Conservation (phyloP, 1,140 invertebrate species). For the Cryptotermes secundus region DNA sequence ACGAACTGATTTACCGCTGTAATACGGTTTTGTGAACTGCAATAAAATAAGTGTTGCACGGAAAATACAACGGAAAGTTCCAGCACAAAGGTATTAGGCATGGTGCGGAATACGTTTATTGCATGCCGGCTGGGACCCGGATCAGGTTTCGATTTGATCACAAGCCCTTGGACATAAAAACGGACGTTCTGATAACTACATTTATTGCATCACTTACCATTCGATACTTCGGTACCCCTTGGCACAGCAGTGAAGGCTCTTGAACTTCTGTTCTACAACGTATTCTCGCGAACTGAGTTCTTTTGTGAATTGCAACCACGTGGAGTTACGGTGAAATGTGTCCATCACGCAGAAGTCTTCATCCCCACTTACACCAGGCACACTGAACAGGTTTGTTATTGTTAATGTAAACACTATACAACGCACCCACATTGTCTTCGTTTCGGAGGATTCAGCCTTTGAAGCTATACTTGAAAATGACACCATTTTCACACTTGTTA, state of each 20-base stretch:
- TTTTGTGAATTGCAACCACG: slow-evolving; percentile 66
- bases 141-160: no score
- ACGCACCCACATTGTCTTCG: neutral
- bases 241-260: slow-evolving; percentile 72
- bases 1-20: no score
- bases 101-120: no score
- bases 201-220: slow-evolving; percentile 60
- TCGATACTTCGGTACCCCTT: slow-evolving; percentile 72
- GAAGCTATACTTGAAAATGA: neutral
- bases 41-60: no score
- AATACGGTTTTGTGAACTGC: no score
- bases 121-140: no score
- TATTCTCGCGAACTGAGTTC: slow-evolving; percentile 65
- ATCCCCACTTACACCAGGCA: neutral
- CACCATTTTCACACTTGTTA: neutral
- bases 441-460: neutral
- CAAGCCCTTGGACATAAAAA: no score
- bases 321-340: slow-evolving; percentile 45
- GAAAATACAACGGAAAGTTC: no score
- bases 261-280: slow-evolving; percentile 65
- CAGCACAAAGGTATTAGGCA: no score
- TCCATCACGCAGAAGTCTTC: slow-evolving; percentile 44
- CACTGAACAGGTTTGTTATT: neutral
- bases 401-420: neutral
- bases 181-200: neutral